These are phyloP conservation scores for Anthrax anthrax DNA, from an alignment of 2,888 invertebrate genomes.

Conservation along the genomic window DNA sequence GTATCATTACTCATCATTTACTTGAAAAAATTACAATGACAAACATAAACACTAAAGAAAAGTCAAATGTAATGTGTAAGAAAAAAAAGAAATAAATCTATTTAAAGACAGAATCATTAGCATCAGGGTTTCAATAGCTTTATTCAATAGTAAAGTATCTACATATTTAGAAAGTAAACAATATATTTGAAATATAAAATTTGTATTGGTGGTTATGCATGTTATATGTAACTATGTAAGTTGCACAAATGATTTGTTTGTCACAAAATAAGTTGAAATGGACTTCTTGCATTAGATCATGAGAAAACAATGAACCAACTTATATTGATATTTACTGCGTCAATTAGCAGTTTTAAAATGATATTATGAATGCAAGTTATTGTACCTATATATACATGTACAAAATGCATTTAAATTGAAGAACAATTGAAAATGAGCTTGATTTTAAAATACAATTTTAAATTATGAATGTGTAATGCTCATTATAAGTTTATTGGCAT, in stretches of 20 bases:
- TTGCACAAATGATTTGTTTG: not conserved
- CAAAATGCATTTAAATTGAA: not conserved
- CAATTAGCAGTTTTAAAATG: slow-evolving; percentile 35
- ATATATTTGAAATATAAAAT: too few species aligned
- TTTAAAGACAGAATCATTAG: not conserved
- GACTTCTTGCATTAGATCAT: not conserved
- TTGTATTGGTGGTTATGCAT: too few species aligned
- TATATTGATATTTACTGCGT: slow-evolving; percentile 24
- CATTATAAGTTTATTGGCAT: too few species aligned
- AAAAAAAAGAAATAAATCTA: not conserved
- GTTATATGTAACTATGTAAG: too few species aligned
- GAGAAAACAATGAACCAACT: not conserved
- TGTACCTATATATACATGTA: too few species aligned
- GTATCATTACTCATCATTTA: not conserved
- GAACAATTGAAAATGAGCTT: not conserved
- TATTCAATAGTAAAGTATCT: too few species aligned
- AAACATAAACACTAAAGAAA: too few species aligned
- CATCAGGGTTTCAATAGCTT: not conserved
- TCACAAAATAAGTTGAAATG: not conserved
- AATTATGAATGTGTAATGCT: too few species aligned
- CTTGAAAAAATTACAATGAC: not conserved
- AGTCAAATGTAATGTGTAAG: too few species aligned
- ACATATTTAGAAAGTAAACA: too few species aligned
- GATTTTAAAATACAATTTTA: too few species aligned
- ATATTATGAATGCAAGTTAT: slow-evolving; percentile 20